A percentile compares a stretch with the other conserved stretches of the same genome.
Evolutionary conservation across 2,888 invertebrate species (phyloP).

Genomic region (Stenodema calcarata): DNA sequence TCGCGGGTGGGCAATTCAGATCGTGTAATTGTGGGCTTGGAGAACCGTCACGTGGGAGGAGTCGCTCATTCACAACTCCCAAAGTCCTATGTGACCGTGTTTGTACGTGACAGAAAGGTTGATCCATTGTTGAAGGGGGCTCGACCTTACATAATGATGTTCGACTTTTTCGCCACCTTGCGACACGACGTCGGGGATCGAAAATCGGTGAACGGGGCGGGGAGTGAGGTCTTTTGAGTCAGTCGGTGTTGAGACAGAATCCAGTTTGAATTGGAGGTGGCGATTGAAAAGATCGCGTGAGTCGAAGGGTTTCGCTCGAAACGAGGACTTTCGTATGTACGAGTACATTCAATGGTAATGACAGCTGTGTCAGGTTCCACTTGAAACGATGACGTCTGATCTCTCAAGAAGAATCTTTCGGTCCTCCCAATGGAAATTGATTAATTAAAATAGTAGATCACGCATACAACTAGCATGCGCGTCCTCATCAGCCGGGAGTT

Average conservation of each 20-base stretch:
- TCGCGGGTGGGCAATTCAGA: not conserved
- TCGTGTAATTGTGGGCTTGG: not conserved
- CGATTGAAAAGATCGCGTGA: not conserved
- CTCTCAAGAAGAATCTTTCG: too few species aligned
- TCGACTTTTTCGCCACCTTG: not conserved
- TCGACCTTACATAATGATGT: not conserved
- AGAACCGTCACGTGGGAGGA: not conserved
- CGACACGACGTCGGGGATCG: not conserved
- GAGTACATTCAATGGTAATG: too few species aligned
- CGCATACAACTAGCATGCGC: too few species aligned
- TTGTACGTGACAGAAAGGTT: not conserved
- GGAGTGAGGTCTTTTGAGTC: not conserved
- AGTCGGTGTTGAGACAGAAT: conserved; percentile 8
- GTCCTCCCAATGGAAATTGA: too few species aligned
- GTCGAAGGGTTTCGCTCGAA: not conserved
- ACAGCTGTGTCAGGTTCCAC: too few species aligned
- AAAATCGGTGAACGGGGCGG: not conserved
- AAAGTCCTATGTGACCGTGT: not conserved
- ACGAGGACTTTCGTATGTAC: not conserved
- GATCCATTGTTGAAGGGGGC: not conserved
- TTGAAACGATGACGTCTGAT: too few species aligned
- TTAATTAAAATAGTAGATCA: too few species aligned
- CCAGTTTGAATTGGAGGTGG: not conserved
- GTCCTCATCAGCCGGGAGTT: too few species aligned
- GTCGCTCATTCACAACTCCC: not conserved